Conservation (phyloP, 2,113 vertebrate genomes). For the Paraplagusia blochii region DNA sequence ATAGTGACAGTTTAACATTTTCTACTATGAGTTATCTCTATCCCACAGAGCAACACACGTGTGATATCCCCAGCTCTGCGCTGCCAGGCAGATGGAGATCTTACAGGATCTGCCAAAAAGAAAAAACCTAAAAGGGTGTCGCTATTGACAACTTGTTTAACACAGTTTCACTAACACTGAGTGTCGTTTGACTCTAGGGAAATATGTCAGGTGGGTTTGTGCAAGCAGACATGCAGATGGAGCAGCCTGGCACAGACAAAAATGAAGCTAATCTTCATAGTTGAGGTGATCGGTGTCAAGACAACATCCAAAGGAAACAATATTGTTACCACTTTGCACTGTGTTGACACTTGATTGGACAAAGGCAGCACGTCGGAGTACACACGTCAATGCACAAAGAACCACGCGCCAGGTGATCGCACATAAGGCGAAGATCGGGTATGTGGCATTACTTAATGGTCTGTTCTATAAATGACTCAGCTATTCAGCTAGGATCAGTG, state of each 20-base stretch:
- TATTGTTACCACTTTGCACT: neutral
- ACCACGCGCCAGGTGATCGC: conserved; percentile 43
- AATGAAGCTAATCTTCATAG: conserved; percentile 11
- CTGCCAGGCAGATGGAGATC: conserved; percentile 2
- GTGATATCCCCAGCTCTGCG: neutral
- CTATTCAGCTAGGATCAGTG: conserved; percentile 64
- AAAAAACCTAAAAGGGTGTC: conserved; percentile 2
- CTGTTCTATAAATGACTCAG: conserved; percentile 74
- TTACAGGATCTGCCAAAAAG: conserved; percentile 5
- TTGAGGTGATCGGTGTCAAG: conserved; percentile 13
- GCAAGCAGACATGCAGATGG: conserved; percentile 1
- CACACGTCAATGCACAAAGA: neutral
- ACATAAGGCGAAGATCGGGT: conserved; percentile 45
- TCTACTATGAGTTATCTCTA: neutral
- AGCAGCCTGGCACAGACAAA: conserved; percentile 9
- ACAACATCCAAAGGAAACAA: conserved; percentile 2
- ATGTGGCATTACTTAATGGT: conserved; percentile 67
- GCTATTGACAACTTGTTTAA: neutral
- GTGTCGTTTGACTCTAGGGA: neutral
- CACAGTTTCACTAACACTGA: conserved; percentile 5
- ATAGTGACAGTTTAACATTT: conserved; percentile 1
- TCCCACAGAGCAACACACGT: conserved; percentile 7
- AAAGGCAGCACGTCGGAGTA: too few relatives aligned
- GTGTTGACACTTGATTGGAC: neutral
- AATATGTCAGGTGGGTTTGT: conserved; percentile 6